A percentile compares a stretch with the other conserved stretches of the same genome.
phyloP scores from a whole-genome alignment of 37 sponge, comb jelly and placozoan species.

The Agelas oroides region DNA sequence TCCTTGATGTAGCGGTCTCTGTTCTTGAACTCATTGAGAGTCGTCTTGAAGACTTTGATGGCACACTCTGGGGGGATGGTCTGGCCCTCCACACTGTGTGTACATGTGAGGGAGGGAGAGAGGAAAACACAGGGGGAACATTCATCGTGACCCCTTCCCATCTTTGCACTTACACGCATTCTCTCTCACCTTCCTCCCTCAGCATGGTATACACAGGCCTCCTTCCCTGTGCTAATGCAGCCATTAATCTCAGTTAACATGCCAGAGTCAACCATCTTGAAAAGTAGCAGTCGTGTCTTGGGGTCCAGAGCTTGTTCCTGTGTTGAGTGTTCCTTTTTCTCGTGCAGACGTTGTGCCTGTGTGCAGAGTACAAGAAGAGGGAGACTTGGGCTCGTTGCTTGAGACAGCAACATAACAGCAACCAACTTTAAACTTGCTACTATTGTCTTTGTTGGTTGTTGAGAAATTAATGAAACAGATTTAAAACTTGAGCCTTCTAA shows the following conservation, averaged over 20 bases:
- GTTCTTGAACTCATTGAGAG: slow-evolving; percentile 95
- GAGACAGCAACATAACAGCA: too few species aligned
- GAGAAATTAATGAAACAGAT: too few species aligned
- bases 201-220: slow-evolving; percentile 93
- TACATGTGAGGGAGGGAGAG: too few species aligned
- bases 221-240: slow-evolving; percentile 93
- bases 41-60: slow-evolving; percentile 97
- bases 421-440: too few species aligned
- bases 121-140: too few species aligned
- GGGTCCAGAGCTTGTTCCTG: slow-evolving; percentile 88
- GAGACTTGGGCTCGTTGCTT: too few species aligned
- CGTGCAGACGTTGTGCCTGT: slow-evolving; percentile 72
- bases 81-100: slow-evolving; percentile 52
- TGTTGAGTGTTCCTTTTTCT: slow-evolving; percentile 94
- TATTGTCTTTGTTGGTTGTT: too few species aligned
- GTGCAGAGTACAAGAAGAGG: too few species aligned
- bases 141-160: too few species aligned
- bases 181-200: slow-evolving; percentile 81
- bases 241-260: slow-evolving; percentile 87
- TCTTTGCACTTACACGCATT: too few species aligned
- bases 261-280: slow-evolving; percentile 92
- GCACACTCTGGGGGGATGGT: slow-evolving; percentile 90
- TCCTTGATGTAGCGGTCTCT: slow-evolving; percentile 93
- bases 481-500: too few species aligned
- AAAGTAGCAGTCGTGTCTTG: slow-evolving; percentile 87